phyloP scores from a whole-genome alignment of 2,113 vertebrate genomes.

The Nibea coibor region DNA sequence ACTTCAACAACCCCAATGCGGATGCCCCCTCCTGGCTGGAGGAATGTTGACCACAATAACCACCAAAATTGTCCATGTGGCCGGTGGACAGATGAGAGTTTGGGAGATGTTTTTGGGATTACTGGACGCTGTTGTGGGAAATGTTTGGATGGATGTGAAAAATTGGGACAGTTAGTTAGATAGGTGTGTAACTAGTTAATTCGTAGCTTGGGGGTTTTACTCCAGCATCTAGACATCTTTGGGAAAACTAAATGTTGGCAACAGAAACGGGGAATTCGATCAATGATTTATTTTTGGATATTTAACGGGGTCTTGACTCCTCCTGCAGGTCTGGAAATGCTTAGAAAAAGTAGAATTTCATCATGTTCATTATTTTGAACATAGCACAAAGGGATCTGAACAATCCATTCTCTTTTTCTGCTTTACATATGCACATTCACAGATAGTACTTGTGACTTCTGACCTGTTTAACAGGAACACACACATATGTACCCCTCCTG shows the following conservation, averaged over 20 bases:
- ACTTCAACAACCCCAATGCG: constrained; percentile 76
- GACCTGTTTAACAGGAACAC: constrained; percentile 16
- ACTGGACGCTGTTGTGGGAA: background rate
- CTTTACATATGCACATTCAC: background rate
- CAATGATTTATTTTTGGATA: background rate
- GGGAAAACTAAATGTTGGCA: background rate
- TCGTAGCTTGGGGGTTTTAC: constrained; percentile 4
- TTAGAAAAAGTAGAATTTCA: background rate
- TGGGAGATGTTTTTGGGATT: background rate
- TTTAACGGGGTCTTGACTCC: background rate
- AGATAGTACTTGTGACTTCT: constrained; percentile 14
- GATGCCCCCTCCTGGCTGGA: constrained; percentile 92
- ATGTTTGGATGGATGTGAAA: background rate
- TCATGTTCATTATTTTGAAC: background rate
- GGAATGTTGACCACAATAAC: constrained; percentile 83
- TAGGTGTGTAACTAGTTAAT: background rate
- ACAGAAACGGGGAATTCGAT: background rate
- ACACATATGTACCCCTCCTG: constrained; percentile 2
- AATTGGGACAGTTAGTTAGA: background rate
- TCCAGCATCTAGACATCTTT: background rate
- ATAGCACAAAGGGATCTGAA: background rate
- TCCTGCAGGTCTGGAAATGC: background rate
- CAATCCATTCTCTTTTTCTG: background rate
- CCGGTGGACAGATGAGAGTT: background rate
- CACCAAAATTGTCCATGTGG: rapidly evolving